Evolutionary conservation across 2,888 invertebrate genomes (phyloP), one percentile per base, ranked within the genome.

Genomic region (Phortica okadai): DNA sequence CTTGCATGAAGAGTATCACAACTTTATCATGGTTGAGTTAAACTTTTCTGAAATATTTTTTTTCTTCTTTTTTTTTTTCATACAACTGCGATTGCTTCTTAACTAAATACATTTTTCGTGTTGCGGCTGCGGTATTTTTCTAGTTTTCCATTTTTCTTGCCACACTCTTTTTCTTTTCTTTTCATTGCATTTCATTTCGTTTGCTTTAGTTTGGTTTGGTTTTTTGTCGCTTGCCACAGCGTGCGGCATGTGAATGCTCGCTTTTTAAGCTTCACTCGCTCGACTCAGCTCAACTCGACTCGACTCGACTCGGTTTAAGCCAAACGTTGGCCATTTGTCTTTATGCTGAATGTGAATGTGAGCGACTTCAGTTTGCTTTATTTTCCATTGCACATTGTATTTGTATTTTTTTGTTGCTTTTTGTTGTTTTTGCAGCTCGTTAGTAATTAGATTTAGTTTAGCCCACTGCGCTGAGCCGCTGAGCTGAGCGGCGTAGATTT

Each of bases 381-480:
- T 58, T 77, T 54, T 56, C 21, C 25, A 74, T 73, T 62, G 7
- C 62, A 6, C 62, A 6, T 50, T 16, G 66, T 42, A 44, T n/a
- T 42, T 67, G 16, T 16, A 62, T 25, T 21, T 21, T 67, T 16
- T 66, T 16, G 6, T 66, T 14, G 1, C 21, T 54, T 33, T 74
- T 42, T 67, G n/a, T 54, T 45, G 45, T 10, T 41, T n/a, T 69
- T 45, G n/a, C 50, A 14, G 69, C 75, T 78, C 70, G 78, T 75
- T 81, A 79, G 83, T 85, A 85, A 85, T 86, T 82, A 85, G 86
- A 83, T 85, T 85, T 83, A 85, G 86, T 84, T 85, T 82, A 86
- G 82, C 84, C 78, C 80, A 82, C 81, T 82, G 84, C 83, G 45
- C 33, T 5, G 33, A 33, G 33, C 4, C 2, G 33, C 33, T 33